These are phyloP conservation scores for Cheilosia pagana DNA, from an alignment of 2,888 invertebrate genomes.

Conservation along the genomic window DNA sequence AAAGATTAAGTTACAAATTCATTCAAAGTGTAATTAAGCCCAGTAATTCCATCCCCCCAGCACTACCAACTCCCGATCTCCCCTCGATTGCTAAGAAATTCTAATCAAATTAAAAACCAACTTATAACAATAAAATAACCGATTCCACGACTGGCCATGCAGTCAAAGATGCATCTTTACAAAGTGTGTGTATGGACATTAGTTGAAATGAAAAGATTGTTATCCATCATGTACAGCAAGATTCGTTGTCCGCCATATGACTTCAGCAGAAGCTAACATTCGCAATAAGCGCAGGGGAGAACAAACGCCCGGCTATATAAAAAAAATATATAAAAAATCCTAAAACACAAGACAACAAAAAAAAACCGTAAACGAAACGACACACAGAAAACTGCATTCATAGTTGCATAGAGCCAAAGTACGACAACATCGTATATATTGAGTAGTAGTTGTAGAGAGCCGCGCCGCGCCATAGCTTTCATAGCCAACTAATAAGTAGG, in stretches of 20 bases:
- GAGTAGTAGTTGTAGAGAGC: conserved; percentile 72
- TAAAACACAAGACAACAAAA: conserved; percentile 30
- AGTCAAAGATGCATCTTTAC: too few species aligned
- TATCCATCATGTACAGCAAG: conserved; percentile 52
- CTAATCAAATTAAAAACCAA: conserved; percentile 37
- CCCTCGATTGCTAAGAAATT: neutral
- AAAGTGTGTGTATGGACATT: conserved; percentile 48
- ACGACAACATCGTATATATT: neutral
- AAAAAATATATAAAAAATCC: conserved; percentile 32
- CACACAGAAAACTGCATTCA: conserved; percentile 72
- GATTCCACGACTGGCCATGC: neutral
- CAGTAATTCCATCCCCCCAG: conserved; percentile 50
- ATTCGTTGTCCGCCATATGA: conserved; percentile 29
- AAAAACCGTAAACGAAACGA: conserved; percentile 21
- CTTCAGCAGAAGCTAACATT: conserved; percentile 62
- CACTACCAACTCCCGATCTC: neutral
- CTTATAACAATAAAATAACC: conserved; percentile 18
- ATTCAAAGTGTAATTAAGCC: conserved; percentile 44
- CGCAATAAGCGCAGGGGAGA: conserved; percentile 49
- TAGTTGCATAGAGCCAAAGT: conserved; percentile 63
- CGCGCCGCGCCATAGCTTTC: conserved; percentile 74
- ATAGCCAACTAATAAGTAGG: conserved; percentile 83
- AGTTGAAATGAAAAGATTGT: conserved; percentile 54
- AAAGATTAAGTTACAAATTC: conserved; percentile 53
- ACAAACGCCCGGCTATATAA: conserved; percentile 34